Percentiles rank a stretch among this genome's conserved stretches.
Conservation (phyloP, 1,140 invertebrate species). For the Penaeus indicus region DNA sequence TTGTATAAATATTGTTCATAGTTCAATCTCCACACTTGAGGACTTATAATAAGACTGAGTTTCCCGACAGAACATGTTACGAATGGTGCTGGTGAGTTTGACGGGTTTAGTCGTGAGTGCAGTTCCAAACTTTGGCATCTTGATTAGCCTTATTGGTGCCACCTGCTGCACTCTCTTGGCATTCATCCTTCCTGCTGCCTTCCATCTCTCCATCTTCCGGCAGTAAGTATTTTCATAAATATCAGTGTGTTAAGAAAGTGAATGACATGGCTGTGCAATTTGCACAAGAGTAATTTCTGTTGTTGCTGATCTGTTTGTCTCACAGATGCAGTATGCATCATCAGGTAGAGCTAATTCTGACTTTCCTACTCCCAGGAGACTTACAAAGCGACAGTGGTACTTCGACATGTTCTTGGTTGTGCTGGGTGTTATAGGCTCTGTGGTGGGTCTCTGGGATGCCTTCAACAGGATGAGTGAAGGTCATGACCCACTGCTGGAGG, state of each 20-base stretch:
- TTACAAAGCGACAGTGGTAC: conserved; percentile 68
- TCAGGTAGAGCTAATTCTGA: background rate
- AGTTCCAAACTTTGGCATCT: conserved; percentile 73
- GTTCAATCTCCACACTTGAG: too few relatives aligned
- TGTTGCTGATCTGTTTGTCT: conserved; percentile 18
- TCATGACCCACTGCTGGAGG: conserved; percentile 47
- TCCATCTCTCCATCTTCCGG: conserved; percentile 71
- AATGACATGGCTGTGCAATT: background rate
- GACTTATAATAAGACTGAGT: background rate
- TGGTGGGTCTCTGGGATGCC: conserved; percentile 67
- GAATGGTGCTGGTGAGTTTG: conserved; percentile 69
- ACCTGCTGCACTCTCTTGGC: conserved; percentile 73
- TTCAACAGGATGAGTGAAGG: conserved; percentile 63
- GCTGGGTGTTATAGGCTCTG: conserved; percentile 70
- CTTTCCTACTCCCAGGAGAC: conserved; percentile 39
- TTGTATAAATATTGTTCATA: too few relatives aligned
- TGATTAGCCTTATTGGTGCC: conserved; percentile 73
- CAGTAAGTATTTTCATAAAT: conserved; percentile 68
- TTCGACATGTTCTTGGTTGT: conserved; percentile 70
- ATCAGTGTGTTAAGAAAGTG: background rate
- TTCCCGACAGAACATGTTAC: conserved; percentile 70
- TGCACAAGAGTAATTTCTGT: background rate
- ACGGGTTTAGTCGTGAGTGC: conserved; percentile 71
- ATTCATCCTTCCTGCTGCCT: conserved; percentile 72
- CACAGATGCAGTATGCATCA: background rate